A percentile compares a stretch with the other conserved stretches of the same genome.
These are phyloP conservation scores for Dromaius novaehollandiae DNA, from an alignment of 2,113 vertebrate species.

Conservation along the genomic window DNA sequence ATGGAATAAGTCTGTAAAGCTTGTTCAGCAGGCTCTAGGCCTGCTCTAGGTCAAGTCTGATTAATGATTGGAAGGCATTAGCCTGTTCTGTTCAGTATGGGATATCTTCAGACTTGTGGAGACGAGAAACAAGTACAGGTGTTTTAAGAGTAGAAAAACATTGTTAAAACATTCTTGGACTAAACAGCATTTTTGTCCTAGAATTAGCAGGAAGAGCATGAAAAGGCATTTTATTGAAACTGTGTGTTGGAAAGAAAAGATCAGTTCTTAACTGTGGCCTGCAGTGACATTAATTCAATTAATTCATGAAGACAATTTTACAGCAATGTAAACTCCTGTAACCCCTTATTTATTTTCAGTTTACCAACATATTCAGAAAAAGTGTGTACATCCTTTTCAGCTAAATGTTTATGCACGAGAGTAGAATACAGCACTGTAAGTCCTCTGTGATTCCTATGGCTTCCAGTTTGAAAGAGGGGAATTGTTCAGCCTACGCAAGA, in stretches of 20 bases:
- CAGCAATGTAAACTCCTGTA: not conserved
- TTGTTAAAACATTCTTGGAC: not conserved
- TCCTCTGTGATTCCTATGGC: not conserved
- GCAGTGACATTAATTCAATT: not conserved
- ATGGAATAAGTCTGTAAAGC: not conserved
- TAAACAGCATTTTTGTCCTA: not conserved
- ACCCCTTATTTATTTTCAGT: not conserved
- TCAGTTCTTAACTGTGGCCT: not conserved
- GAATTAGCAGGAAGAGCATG: not conserved
- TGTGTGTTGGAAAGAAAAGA: not conserved
- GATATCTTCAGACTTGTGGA: not conserved
- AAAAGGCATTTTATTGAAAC: not conserved
- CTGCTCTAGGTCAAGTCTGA: not conserved
- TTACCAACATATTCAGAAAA: not conserved
- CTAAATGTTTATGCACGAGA: not conserved
- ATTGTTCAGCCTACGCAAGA: not conserved
- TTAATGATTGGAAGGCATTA: not conserved
- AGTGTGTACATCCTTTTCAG: not conserved
- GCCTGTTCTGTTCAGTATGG: not conserved
- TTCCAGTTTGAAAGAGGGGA: not conserved
- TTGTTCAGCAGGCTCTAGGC: not conserved
- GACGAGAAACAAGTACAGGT: not conserved
- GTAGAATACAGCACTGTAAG: not conserved
- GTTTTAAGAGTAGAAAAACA: not conserved
- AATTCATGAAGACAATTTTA: not conserved